A percentile compares a stretch with the other conserved stretches of the same genome.
Conservation (phyloP, 2,888 invertebrate genomes). For the Lithosia quadra region DNA sequence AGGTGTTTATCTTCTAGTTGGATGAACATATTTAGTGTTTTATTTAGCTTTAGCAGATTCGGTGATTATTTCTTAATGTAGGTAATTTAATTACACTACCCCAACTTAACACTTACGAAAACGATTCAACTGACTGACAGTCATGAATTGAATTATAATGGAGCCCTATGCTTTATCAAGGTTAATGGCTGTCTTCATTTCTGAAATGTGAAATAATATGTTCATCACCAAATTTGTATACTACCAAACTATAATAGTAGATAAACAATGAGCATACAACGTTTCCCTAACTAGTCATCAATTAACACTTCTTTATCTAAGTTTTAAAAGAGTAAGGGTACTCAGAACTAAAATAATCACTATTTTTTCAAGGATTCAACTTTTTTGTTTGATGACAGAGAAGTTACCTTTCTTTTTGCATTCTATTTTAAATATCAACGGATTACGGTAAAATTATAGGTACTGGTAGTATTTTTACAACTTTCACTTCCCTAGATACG, state of each 20-base stretch:
- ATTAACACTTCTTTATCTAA: slow-evolving; percentile 41
- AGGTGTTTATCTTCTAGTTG: no score
- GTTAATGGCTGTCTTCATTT: not conserved
- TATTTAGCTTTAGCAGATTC: no score
- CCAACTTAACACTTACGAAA: no score
- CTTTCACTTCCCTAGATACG: slow-evolving; percentile 38
- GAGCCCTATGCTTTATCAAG: not conserved
- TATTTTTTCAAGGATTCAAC: slow-evolving; percentile 38
- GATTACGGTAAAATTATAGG: slow-evolving; percentile 45
- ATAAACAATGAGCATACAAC: slow-evolving; percentile 38
- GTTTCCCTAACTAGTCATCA: slow-evolving; percentile 38
- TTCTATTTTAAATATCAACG: slow-evolving; percentile 26
- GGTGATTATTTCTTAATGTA: no score
- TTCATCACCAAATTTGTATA: not conserved
- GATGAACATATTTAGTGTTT: no score
- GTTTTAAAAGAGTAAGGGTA: slow-evolving; percentile 33
- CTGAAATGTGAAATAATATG: not conserved
- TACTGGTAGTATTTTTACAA: slow-evolving; percentile 38
- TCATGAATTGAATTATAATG: no score
- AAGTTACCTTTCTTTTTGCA: slow-evolving; percentile 32
- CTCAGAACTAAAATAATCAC: slow-evolving; percentile 39
- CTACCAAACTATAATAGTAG: no score
- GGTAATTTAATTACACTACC: no score
- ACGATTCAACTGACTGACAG: no score
- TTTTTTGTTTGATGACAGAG: slow-evolving; percentile 36